Percentiles rank a stretch among this genome's conserved stretches.
Evolutionary conservation across 2,113 vertebrate species (phyloP).

Genomic region (Phylloscopus trochiloides): DNA sequence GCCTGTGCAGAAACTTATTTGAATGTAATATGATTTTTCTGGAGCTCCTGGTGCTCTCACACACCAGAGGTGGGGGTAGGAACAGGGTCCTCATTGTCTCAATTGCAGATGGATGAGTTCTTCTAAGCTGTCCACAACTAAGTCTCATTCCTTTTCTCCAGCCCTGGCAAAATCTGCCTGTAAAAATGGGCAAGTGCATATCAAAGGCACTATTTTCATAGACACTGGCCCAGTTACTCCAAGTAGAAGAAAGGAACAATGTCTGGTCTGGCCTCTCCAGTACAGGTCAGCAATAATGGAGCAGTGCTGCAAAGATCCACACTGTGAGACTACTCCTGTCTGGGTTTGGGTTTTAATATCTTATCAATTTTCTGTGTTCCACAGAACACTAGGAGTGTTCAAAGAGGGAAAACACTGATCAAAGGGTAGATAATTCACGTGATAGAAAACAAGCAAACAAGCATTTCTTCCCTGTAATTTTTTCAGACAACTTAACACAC

Average conservation of each 20-base stretch:
- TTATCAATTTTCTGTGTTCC: background rate
- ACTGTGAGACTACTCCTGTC: background rate
- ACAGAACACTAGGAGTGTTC: background rate
- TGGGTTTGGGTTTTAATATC: background rate
- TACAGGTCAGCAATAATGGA: background rate
- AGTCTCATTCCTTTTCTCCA: background rate
- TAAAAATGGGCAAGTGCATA: background rate
- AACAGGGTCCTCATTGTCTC: background rate
- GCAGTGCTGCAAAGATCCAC: background rate
- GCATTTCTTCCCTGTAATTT: background rate
- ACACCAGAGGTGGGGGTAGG: background rate
- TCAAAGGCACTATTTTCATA: background rate
- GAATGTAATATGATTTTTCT: background rate
- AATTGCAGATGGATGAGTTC: background rate
- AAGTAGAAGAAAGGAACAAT: background rate
- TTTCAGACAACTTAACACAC: background rate
- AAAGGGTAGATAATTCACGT: background rate
- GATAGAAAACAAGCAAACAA: background rate
- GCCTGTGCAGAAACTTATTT: background rate
- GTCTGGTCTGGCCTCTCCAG: background rate
- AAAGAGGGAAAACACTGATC: constrained; percentile 38
- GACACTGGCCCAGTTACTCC: background rate
- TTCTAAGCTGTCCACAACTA: background rate
- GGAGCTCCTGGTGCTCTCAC: background rate
- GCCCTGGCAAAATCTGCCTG: background rate